A percentile compares a stretch with the other conserved stretches of the same genome.
Conservation (phyloP, 2,888 invertebrate genomes). For the Tanytarsus gracilentus region DNA sequence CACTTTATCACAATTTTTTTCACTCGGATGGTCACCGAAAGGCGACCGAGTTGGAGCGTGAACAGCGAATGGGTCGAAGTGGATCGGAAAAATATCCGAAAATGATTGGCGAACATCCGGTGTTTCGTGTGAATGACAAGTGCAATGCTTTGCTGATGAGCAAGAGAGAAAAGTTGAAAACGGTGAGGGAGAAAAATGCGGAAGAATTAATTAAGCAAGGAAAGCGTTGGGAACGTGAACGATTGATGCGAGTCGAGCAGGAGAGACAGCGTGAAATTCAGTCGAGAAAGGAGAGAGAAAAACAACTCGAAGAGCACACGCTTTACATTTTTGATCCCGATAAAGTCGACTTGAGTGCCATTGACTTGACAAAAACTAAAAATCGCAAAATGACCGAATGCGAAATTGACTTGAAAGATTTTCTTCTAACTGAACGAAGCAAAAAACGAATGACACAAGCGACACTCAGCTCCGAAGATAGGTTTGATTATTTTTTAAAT, state of each 20-base stretch:
- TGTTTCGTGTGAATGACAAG: slow-evolving; percentile 49
- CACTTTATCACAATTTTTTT: slow-evolving; percentile 2
- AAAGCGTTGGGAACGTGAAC: slow-evolving; percentile 40
- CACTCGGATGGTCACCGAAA: slow-evolving; percentile 39
- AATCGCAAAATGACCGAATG: slow-evolving; percentile 40
- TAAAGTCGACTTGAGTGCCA: background rate
- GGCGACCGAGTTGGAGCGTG: slow-evolving; percentile 48
- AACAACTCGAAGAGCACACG: slow-evolving; percentile 24
- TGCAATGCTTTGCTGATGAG: slow-evolving; percentile 46
- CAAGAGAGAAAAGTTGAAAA: slow-evolving; percentile 45
- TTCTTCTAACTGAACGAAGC: slow-evolving; percentile 38
- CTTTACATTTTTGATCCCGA: slow-evolving; percentile 24
- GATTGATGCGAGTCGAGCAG: slow-evolving; percentile 12
- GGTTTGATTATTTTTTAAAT: background rate
- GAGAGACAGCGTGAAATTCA: slow-evolving; percentile 13
- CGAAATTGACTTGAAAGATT: slow-evolving; percentile 39
- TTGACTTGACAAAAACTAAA: slow-evolving; percentile 36
- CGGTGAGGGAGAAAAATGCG: slow-evolving; percentile 41
- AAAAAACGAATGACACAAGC: slow-evolving; percentile 38
- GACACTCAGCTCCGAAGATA: slow-evolving; percentile 33
- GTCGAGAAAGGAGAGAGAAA: slow-evolving; percentile 13
- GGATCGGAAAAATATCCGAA: slow-evolving; percentile 45
- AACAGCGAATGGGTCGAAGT: slow-evolving; percentile 52
- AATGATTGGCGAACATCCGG: slow-evolving; percentile 53
- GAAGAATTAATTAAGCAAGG: slow-evolving; percentile 41